These are phyloP conservation scores for Agrotis segetum DNA, from an alignment of 2,888 invertebrate species.

Conservation along the genomic window DNA sequence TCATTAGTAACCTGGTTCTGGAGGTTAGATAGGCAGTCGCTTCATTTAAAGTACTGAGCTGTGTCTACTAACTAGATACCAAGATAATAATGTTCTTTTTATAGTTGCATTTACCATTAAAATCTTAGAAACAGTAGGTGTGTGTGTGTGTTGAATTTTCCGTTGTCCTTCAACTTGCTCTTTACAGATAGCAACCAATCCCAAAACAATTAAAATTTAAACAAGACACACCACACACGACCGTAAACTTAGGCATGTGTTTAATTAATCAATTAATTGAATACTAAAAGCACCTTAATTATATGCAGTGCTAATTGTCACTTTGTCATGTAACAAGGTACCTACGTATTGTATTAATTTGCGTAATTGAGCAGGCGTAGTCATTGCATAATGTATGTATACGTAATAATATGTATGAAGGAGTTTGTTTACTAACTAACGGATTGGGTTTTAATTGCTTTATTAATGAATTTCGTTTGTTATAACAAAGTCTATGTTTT, in stretches of 20 bases:
- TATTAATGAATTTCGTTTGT: constrained; percentile 31
- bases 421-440: constrained; percentile 12
- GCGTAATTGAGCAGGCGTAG: constrained; percentile 38
- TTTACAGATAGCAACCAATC: constrained; percentile 1
- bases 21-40: no score
- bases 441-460: constrained; percentile 38
- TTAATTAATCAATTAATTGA: constrained; percentile 48
- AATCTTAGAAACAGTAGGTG: no score
- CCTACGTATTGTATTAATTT: constrained; percentile 57
- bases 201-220: constrained; percentile 9
- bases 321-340: constrained; percentile 41
- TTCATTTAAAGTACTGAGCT: no score
- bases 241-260: background rate
- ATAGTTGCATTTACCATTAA: no score
- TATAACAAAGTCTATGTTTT: background rate
- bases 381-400: constrained; percentile 34
- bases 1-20: no score
- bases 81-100: no score
- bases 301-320: constrained; percentile 56
- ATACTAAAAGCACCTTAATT: constrained; percentile 46
- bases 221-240: constrained; percentile 13
- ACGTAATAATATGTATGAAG: constrained; percentile 15
- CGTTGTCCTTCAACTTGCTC: background rate
- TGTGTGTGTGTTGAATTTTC: no score
- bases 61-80: no score